A percentile compares a stretch with the other conserved stretches of the same genome.
phyloP scores from a whole-genome alignment of 2,113 vertebrate genomes.

The Rhea pennata region DNA sequence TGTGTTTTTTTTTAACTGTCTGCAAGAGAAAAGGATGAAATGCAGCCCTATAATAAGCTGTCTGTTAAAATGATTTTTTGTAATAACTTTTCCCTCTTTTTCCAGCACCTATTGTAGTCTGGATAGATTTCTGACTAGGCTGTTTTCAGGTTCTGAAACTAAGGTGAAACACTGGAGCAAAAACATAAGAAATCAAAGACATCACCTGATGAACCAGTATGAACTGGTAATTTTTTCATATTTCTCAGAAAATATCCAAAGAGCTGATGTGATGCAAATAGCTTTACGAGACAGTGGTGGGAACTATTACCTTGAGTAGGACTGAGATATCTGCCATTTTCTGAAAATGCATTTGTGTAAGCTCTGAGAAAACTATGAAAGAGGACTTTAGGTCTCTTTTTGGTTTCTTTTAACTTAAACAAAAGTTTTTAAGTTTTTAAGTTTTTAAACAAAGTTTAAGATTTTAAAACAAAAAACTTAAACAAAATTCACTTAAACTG shows the following conservation, averaged over 20 bases:
- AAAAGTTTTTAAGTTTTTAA: no score
- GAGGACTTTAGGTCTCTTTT: no score
- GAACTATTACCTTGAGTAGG: no score
- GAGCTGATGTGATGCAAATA: not conserved
- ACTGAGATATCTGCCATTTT: no score
- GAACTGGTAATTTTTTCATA: not conserved
- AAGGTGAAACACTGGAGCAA: not conserved
- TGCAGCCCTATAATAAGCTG: not conserved
- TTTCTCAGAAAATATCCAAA: not conserved
- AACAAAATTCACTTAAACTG: not conserved
- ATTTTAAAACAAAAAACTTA: no score
- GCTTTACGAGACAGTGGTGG: not conserved
- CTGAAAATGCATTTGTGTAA: not conserved
- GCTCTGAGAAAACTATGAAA: not conserved
- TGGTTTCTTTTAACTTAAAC: no score
- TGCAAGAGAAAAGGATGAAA: not conserved
- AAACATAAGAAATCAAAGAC: not conserved
- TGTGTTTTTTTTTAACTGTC: not conserved
- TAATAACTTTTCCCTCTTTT: not conserved
- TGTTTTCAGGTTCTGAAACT: not conserved
- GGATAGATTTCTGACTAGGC: not conserved
- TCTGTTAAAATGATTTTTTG: not conserved
- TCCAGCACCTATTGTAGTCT: not conserved
- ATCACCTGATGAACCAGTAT: not conserved
- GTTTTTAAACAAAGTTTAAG: no score